Base-by-base conservation (phyloP, 2,888 invertebrate genomes). In the Andrena hattorfiana region DNA sequence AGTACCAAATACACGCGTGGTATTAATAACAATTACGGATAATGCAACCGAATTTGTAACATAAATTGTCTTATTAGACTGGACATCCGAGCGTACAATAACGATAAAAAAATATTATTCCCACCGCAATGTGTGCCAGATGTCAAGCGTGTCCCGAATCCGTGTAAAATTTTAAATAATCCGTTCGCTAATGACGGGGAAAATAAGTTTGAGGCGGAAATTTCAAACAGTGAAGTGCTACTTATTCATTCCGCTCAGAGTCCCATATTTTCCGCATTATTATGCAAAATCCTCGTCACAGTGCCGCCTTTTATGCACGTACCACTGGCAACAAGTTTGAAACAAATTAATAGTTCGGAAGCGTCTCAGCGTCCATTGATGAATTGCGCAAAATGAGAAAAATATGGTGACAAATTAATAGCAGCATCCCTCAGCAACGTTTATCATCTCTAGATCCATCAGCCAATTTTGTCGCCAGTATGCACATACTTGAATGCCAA, bases 11-110 rank as follows among this genome's bases (percentile, higher is more conserved):
- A 20, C 10, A 13, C 13, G 20, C 49, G 3, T 30, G 28, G 8
- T 68, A 56, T 68, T 35, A 54, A 62, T 71, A 30, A 7, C 42
- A 71, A 62, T 71, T 60, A 30, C 60, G 20, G 20, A 13, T 20
- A 60, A 59, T 35, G 54, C 42, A 42, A 42, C 16, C 42, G 16
- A 42, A 42, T 42, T 16, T 4, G 16, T 42, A 42, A 4, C 42
- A 42, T 42, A 42, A 42, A 42, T 42, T 16, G 16, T 42, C 42
- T 42, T 16, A 42, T 42, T 16, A 5, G 1, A 42, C 13, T 16
- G 16, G 5, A 42, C 16, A 4, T 16, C 42, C 13, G 42, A 42
- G 42, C 13, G 16, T 42, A 4, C 16, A 42, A 42, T 20, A 23
- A 56, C 16, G 35, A 59, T 56, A 20, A 20, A 42, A n/a, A 51